Conservation (phyloP, 2,888 invertebrate genomes). For the Rhimphoctona megacephalus region DNA sequence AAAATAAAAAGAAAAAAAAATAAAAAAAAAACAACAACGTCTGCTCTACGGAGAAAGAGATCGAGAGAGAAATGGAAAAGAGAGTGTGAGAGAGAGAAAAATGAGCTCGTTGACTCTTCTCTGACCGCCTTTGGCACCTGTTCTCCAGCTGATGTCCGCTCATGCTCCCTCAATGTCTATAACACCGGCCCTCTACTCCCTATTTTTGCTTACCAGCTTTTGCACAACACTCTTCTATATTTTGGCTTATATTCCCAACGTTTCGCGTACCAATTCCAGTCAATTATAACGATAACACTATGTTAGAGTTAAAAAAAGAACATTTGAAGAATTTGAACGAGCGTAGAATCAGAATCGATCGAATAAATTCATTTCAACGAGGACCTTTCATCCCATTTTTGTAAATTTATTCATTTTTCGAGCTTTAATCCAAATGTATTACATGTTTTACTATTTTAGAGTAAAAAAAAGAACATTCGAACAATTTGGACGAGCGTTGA, state of each 20-base stretch:
- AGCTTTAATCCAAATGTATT: too few relatives aligned
- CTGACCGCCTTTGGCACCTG: conserved; percentile 81
- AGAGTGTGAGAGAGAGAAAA: conserved; percentile 25
- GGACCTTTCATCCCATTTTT: too few relatives aligned
- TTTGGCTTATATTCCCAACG: conserved; percentile 13
- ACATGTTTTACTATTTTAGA: background rate
- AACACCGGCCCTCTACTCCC: conserved; percentile 67
- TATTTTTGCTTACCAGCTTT: conserved; percentile 37
- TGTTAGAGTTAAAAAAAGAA: background rate
- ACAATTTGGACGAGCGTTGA: background rate
- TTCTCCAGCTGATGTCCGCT: conserved; percentile 83
- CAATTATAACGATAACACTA: background rate
- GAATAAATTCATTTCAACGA: background rate
- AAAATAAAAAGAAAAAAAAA: conserved; percentile 16
- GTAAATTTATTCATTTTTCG: too few relatives aligned
- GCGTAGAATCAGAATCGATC: background rate
- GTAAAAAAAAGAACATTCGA: background rate
- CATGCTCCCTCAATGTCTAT: conserved; percentile 17
- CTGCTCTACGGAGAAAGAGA: conserved; percentile 16
- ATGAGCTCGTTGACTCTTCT: conserved; percentile 61
- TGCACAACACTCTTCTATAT: background rate
- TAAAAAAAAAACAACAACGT: conserved; percentile 2
- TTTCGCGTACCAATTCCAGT: background rate
- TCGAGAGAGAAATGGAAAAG: conserved; percentile 18
- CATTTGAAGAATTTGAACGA: background rate